Conservation (phyloP, 2,888 invertebrate species). For the Halictus ligatus region DNA sequence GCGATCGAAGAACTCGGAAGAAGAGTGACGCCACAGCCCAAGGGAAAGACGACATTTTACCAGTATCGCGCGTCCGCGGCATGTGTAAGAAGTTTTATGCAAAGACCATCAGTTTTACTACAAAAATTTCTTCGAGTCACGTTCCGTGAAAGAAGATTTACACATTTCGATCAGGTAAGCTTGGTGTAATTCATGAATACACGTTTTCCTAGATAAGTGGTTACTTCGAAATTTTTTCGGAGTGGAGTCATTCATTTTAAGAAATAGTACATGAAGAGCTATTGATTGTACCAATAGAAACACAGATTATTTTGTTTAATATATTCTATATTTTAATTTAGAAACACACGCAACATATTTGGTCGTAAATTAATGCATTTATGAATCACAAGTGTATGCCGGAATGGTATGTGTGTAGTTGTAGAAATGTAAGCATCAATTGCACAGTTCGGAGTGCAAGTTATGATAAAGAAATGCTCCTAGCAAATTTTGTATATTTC, state of each 20-base stretch:
- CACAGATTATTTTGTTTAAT: conserved; percentile 3
- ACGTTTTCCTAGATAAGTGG: conserved; percentile 19
- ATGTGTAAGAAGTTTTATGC: conserved; percentile 24
- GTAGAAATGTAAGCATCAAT: conserved; percentile 5
- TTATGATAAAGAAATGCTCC: not conserved
- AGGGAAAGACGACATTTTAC: conserved; percentile 65
- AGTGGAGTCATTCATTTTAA: conserved; percentile 53
- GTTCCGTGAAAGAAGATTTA: conserved; percentile 10
- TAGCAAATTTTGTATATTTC: not conserved
- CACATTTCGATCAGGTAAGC: conserved; percentile 37
- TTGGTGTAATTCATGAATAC: not conserved
- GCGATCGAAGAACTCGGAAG: conserved; percentile 52
- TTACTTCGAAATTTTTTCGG: conserved; percentile 26
- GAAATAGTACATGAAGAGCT: conserved; percentile 40
- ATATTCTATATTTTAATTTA: not conserved
- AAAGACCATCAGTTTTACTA: conserved; percentile 12
- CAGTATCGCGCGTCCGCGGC: conserved; percentile 56
- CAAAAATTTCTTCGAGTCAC: not conserved
- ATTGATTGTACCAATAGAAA: conserved; percentile 50
- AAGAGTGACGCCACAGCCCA: conserved; percentile 66
- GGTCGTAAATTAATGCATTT: conserved; percentile 11
- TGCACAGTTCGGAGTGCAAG: not conserved
- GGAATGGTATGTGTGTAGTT: conserved; percentile 10
- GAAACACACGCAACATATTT: not conserved
- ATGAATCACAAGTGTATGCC: not conserved